Evolutionary conservation across 2,113 vertebrate genomes (phyloP).

Genomic region (Cervus canadensis): DNA sequence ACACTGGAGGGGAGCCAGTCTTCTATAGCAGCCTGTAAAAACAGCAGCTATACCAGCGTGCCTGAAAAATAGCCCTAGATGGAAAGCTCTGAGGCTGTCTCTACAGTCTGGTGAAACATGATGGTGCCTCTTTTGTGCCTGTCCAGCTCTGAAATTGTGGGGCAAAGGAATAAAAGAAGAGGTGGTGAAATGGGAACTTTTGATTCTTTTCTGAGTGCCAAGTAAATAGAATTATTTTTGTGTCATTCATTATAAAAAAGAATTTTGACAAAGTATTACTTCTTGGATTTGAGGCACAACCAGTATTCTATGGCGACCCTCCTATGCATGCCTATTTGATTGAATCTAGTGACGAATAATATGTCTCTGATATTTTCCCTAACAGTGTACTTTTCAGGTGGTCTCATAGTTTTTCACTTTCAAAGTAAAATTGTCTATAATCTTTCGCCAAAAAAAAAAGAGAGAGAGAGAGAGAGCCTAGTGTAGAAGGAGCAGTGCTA

Average conservation of each 20-base stretch:
- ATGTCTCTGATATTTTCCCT: background rate
- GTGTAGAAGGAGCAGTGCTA: background rate
- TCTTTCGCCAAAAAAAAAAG: background rate
- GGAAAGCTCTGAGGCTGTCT: background rate
- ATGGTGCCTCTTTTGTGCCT: background rate
- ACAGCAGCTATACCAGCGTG: background rate
- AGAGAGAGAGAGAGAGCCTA: background rate
- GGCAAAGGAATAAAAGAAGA: background rate
- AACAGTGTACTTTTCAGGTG: background rate
- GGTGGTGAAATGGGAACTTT: background rate
- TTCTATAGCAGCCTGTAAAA: background rate
- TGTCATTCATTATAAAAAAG: background rate
- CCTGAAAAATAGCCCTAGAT: background rate
- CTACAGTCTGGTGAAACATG: background rate
- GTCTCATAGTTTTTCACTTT: background rate
- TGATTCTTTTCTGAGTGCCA: slow-evolving; percentile 3
- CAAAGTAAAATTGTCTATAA: background rate
- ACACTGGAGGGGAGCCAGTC: background rate
- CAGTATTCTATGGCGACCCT: background rate
- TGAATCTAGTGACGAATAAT: background rate
- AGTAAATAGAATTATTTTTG: slow-evolving; percentile 19
- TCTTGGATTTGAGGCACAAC: background rate
- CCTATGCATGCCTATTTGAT: background rate
- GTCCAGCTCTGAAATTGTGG: background rate
- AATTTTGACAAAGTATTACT: background rate